Base-by-base conservation (phyloP, 2,113 vertebrate genomes). In the Chlorodrepanis virens region DNA sequence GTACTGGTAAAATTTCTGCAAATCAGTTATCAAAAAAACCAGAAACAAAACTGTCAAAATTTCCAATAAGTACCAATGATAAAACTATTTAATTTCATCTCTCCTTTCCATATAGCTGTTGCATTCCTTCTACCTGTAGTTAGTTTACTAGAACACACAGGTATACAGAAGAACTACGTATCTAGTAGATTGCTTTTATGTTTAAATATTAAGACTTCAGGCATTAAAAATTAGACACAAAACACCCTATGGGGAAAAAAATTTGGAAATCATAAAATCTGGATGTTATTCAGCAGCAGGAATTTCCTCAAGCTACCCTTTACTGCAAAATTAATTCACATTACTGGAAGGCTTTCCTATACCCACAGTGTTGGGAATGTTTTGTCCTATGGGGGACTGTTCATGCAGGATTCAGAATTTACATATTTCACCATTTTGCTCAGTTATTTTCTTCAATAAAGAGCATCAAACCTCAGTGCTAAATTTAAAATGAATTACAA, bases 401-500 rank as follows among this genome's bases (percentile, higher is more conserved):
- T 94, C 97, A 94, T 9, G 45, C 83, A 97, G 97, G 97, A 97
- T 82, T 96, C 45, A 69, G 72, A 94, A 98, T 98, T 97, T 98
- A 97, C 97, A 97, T 98, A 98, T 96, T 98, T 98, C 95, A 96
- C 97, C 93, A 97, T 98, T 98, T 97, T 91, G 88, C 97, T 98
- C 94, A 68, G 96, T 96, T 98, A 97, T 96, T 97, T 97, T 98
- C 97, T 97, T 97, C 97, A 97, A 97, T 97, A 98, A 98, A 97
- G 93, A 97, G 92, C 95, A 97, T 97, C 97, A 98, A 98, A 98
- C 96, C 97, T 98, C 97, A 80, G 82, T 92, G 97, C 96, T 98
- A 98, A 98, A 98, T 98, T 98, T 98, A 98, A 98, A 98, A 98
- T 98, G 98, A 98, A 98, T 98, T 98, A 98, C 95, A 98, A 97